Conservation (phyloP, 2,797 vertebrate species). For the Paguma larvata region DNA sequence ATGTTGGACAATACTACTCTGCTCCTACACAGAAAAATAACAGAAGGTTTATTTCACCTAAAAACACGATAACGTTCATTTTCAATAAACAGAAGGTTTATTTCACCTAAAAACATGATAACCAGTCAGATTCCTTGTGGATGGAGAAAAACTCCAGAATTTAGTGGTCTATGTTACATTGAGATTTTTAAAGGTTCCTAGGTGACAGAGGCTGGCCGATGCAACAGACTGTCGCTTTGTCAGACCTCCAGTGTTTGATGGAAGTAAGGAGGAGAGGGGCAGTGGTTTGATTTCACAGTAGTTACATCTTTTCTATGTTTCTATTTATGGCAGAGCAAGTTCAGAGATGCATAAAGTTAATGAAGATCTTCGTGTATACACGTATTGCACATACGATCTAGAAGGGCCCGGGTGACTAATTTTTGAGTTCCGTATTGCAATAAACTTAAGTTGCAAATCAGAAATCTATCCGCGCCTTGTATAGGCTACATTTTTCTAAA, state of each 20-base stretch:
- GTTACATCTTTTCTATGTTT: background rate
- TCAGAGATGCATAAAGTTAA: background rate
- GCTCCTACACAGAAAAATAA: background rate
- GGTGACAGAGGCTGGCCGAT: background rate
- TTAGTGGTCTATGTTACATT: background rate
- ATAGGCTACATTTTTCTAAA: constrained; percentile 35
- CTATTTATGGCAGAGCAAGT: background rate
- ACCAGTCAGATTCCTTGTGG: background rate
- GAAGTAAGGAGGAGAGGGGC: background rate
- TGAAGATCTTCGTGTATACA: background rate
- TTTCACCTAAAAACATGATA: background rate
- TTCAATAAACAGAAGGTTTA: background rate
- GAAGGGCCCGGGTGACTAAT: background rate
- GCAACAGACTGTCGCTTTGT: background rate
- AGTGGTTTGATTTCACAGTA: background rate
- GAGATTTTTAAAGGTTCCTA: background rate
- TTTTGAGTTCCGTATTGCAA: constrained; percentile 17
- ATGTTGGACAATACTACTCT: background rate
- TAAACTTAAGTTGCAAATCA: background rate
- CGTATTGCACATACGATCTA: background rate
- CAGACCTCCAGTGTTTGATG: background rate
- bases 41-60: background rate
- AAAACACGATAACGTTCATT: background rate
- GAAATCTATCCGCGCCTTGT: background rate
- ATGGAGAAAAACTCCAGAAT: background rate